Evolutionary conservation across 2,888 invertebrate species (phyloP).

Genomic region (Heteromyza rotundicornis): DNA sequence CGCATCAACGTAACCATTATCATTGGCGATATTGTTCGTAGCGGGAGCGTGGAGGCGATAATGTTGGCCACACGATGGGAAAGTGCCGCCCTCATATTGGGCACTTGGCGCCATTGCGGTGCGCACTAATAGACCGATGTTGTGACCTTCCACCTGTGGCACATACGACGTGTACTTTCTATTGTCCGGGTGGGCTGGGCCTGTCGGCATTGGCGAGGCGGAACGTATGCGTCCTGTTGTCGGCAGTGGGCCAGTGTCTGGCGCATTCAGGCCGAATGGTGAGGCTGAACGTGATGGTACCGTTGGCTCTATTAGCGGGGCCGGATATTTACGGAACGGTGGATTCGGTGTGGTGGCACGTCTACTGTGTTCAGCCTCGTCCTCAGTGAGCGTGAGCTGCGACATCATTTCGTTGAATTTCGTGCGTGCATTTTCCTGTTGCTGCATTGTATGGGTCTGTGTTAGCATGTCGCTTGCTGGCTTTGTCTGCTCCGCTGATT

Average conservation of each 20-base stretch:
- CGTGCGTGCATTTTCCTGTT: neutral
- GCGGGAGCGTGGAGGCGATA: constrained; percentile 20
- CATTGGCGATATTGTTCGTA: constrained; percentile 18
- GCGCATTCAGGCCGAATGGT: constrained; percentile 49
- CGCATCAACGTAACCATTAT: constrained; percentile 14
- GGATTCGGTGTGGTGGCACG: constrained; percentile 9
- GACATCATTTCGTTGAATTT: no score
- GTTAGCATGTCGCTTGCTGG: neutral
- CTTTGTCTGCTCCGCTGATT: neutral
- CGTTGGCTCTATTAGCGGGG: constrained; percentile 44
- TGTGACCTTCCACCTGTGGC: constrained; percentile 54
- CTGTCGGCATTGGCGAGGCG: constrained; percentile 19
- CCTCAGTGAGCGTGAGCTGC: neutral
- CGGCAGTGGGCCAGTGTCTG: constrained; percentile 20
- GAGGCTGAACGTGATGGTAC: constrained; percentile 43
- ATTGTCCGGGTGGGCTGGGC: constrained; percentile 23
- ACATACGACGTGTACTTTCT: constrained; percentile 38
- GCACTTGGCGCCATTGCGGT: constrained; percentile 38
- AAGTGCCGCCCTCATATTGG: neutral
- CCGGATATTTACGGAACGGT: constrained; percentile 41
- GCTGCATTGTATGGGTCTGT: neutral
- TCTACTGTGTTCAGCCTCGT: neutral
- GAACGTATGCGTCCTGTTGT: constrained; percentile 11
- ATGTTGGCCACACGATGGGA: constrained; percentile 14
- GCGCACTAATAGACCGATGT: constrained; percentile 50